These are phyloP conservation scores for Callionymus lyra DNA, from an alignment of 2,113 vertebrate species.

Conservation along the genomic window DNA sequence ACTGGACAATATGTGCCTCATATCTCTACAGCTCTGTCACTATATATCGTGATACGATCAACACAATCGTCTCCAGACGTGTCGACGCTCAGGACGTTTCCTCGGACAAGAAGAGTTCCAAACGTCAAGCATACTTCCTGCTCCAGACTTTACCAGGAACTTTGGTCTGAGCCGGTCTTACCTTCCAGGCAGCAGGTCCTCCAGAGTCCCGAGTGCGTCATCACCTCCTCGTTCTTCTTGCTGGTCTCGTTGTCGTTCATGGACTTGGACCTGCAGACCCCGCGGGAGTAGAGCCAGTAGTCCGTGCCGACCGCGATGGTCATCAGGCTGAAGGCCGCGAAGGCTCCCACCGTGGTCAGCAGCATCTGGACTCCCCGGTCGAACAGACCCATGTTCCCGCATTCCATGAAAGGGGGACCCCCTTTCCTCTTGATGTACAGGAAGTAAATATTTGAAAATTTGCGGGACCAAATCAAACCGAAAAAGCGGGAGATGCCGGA, in stretches of 20 bases:
- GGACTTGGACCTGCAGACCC: slow-evolving; percentile 92
- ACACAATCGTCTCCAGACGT: too few relatives aligned
- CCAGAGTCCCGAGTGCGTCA: slow-evolving; percentile 99
- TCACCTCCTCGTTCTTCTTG: slow-evolving; percentile 99
- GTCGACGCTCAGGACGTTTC: too few relatives aligned
- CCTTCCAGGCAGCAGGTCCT: slow-evolving; percentile 99
- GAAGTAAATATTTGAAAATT: slow-evolving; percentile 81
- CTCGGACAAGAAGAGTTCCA: too few relatives aligned
- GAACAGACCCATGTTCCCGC: slow-evolving; percentile 99
- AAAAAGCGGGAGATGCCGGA: slow-evolving; percentile 67
- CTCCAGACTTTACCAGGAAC: too few relatives aligned
- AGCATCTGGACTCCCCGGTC: slow-evolving; percentile 99
- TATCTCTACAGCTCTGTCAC: too few relatives aligned
- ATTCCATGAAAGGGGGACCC: slow-evolving; percentile 99
- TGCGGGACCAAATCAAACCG: slow-evolving; percentile 66
- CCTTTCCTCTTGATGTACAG: slow-evolving; percentile 83
- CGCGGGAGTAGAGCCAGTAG: slow-evolving; percentile 99
- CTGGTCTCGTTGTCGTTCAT: slow-evolving; percentile 98
- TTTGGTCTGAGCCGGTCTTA: slow-evolving; percentile 56
- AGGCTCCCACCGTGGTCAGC: slow-evolving; percentile 99
- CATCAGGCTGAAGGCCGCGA: slow-evolving; percentile 99
- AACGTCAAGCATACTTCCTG: too few relatives aligned
- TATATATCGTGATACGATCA: too few relatives aligned
- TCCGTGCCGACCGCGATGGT: slow-evolving; percentile 99
- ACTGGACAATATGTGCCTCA: too few relatives aligned